Base-by-base conservation (phyloP, 2,113 vertebrate species). In the Beaufortia kweichowensis region DNA sequence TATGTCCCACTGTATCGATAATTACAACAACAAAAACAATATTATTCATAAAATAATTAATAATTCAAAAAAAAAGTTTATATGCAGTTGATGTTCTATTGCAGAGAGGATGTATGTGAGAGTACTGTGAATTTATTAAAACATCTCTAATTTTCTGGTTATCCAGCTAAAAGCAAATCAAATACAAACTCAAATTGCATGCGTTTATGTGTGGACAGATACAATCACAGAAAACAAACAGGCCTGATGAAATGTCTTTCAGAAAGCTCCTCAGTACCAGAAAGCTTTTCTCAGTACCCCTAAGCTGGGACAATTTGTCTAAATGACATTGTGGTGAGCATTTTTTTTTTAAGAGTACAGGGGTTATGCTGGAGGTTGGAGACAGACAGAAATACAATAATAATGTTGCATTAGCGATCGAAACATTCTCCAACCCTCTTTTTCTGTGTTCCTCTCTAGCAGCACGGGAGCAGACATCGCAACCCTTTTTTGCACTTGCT, bases 351-450 rank as follows among this genome's bases (percentile, higher is more conserved):
- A 14, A 23, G 55, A 48, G 26, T 60, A 64, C 39, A n/a, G 75
- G 39, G 65, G 75, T 43, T 35, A 50, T 57, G 6, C 26, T 17
- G 39, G 14, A 57, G 31, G 50, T 23, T 26, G 31, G 65, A 60
- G 62, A 56, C n/a, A 79, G 28, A 24, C 48, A 39, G 64, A 43
- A 31, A 43, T 65, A 26, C 33, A 72, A 7, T 66, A 66, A 80
- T 57, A 70, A 48, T 35, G 65, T 31, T 65, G 70, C 62, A 61
- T 81, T 29, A 79, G 76, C 35, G 28, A 21, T 41, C 48, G 23
- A 64, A 57, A 48, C 23, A 21, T 50, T 35, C 33, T 31, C 57
- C 12, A 21, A 29, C 3, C n/a, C 50, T 46, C 23, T 9, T n/a
- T n/a, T 31, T 62, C 23, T 17, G 5, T 66, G 7, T 63, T 26